phyloP scores from a whole-genome alignment of 2,888 invertebrate species.

The Dorcus parallelipipedus region DNA sequence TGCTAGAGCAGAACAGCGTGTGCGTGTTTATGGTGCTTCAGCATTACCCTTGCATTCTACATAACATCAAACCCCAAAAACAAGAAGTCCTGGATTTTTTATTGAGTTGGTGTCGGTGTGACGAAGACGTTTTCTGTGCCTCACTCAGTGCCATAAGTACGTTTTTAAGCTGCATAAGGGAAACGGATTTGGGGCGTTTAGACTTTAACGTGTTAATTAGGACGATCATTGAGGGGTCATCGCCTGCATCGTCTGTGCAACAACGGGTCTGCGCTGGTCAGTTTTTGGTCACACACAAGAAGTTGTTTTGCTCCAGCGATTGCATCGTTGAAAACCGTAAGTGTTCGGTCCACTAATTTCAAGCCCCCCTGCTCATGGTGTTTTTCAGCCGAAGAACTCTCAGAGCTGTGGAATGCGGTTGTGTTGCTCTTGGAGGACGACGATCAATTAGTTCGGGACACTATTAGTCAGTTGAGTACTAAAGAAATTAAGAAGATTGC shows the following conservation, averaged over 20 bases:
- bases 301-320: conserved; percentile 14
- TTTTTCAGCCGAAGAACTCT: conserved; percentile 10
- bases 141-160: conserved; percentile 37
- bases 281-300: conserved; percentile 30
- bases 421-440: conserved; percentile 56
- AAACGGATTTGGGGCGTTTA: conserved; percentile 24
- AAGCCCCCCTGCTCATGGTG: neutral
- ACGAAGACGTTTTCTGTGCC: conserved; percentile 37
- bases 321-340: conserved; percentile 7
- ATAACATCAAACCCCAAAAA: conserved; percentile 30
- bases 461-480: conserved; percentile 32
- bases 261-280: conserved; percentile 35
- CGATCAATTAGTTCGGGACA: conserved; percentile 46
- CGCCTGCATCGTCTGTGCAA: conserved; percentile 34
- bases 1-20: conserved; percentile 12
- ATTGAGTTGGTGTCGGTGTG: conserved; percentile 30
- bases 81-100: conserved; percentile 38
- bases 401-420: conserved; percentile 43
- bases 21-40: conserved; percentile 34
- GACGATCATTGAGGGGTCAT: conserved; percentile 32
- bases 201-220: conserved; percentile 25
- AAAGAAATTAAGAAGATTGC: neutral
- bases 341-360: neutral
- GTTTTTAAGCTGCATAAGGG: conserved; percentile 32
- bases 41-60: conserved; percentile 40